Evolutionary conservation across 1,140 invertebrate genomes (phyloP), one percentile per base, ranked within the genome.

Genomic region (Drosophila erecta): DNA sequence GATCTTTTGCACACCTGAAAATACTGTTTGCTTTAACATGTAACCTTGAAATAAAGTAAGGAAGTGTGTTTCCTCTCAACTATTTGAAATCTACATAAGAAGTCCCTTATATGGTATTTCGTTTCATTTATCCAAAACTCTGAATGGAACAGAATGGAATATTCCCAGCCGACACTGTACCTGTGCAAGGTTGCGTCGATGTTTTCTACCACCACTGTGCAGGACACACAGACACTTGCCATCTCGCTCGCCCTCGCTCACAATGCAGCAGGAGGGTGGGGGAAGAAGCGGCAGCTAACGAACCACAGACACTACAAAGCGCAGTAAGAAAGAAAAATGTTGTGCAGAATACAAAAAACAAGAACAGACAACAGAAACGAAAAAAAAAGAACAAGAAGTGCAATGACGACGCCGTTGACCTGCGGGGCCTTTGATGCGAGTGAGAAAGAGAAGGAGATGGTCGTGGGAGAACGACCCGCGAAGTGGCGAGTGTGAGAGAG

Each of bases 241-340:
- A 14, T 71, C 65, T 71, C 65, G 35, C 64, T 57, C 30, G 12
- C 41, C 33, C 65, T 55, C 11, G 38, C 35, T 15, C 35, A 15
- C 51, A 53, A 15, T 30, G 20, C 22, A 22, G 20, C n/a, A 41
- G 14, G 15, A 44, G 17, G 22, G 61, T 2, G 49, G 38, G 30
- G 11, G 17, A 44, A 43, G 24, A 11, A 15, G 41, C n/a, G 30
- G 61, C 17, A 15, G 41, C 53, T 58, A 51, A 64, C 60, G 67
- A 81, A 66, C 79, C 79, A 81, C 79, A 77, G 79, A 81, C 79
- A 81, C 79, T 81, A 69, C 73, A 81, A 76, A 81, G 73, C 73
- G 47, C 79, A 81, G 79, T 81, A 81, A 81, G 79, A 81, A 81
- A 61, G 79, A 81, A 75, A 79, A 76, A 69, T 51, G 35, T 35